Evolutionary conservation across 1,140 invertebrate species (phyloP).

Genomic region (Euglossa dilemma): DNA sequence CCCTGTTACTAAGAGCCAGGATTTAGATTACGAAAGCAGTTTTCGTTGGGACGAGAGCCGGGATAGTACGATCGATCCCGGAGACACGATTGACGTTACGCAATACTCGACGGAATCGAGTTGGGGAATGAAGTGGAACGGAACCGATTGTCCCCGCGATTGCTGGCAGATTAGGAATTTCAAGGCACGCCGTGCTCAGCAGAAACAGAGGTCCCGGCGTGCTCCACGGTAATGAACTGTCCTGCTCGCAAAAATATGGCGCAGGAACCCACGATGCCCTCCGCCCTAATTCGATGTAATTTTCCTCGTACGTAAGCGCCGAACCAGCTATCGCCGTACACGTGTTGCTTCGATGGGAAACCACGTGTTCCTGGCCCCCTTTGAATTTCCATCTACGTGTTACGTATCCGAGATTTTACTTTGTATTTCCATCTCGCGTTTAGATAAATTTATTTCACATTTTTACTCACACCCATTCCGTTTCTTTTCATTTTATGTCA

Average conservation of each 20-base stretch:
- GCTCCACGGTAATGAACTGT: constrained; percentile 44
- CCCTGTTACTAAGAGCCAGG: constrained; percentile 27
- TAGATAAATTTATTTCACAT: too few species aligned
- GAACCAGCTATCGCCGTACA: background rate
- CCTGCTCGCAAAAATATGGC: constrained; percentile 18
- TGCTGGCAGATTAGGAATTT: constrained; percentile 19
- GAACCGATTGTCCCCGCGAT: constrained; percentile 22
- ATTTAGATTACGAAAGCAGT: constrained; percentile 47
- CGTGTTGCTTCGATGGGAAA: background rate
- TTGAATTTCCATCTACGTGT: too few species aligned
- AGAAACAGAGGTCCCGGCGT: background rate
- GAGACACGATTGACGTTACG: constrained; percentile 34
- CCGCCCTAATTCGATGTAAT: background rate
- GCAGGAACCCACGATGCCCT: constrained; percentile 18
- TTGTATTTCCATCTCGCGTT: too few species aligned
- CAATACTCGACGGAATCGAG: constrained; percentile 31
- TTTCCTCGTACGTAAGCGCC: background rate
- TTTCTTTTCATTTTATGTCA: too few species aligned
- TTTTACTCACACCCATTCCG: too few species aligned
- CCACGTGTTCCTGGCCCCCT: background rate
- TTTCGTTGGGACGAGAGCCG: constrained; percentile 21
- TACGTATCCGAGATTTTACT: too few species aligned
- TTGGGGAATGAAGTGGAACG: constrained; percentile 31
- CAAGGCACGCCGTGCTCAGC: background rate
- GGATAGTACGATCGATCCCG: constrained; percentile 24